Evolutionary conservation across 2,888 invertebrate species (phyloP), one percentile per base, ranked within the genome.

Genomic region (Cosmia pyralina): DNA sequence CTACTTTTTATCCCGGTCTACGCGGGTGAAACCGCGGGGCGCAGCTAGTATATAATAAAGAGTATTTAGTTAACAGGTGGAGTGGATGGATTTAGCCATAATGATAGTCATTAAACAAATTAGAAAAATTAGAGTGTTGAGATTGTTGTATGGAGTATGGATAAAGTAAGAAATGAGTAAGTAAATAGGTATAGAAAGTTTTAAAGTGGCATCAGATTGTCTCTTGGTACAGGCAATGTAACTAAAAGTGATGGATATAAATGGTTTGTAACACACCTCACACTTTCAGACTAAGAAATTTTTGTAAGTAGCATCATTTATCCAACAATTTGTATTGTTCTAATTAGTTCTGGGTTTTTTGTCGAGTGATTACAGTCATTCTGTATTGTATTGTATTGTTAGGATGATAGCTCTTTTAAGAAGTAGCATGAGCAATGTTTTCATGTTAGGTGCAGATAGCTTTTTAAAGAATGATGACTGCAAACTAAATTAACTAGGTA

Each of bases 301-400:
- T 44, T 5, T 53, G n/a, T 28, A 28, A 28, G 28, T 28, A 46
- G 8, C 15, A 44, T 44, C 2, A 57, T 69, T 57, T 19, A 57
- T 19, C 17, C 10, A n/a, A 17, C 34, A 38, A 46, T 72, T 55
- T 50, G n/a, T 44, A 48, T 57, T 48, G 15, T 4, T 34, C 17
- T 59, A n/a, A 66, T 44, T 60, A 15, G 11, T 48, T 66, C 19
- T 60, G 41, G 44, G 44, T 22, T 60, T 55, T 46, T 63, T 57
- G 22, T 10, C 8, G 17, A 58, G 13, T 74, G 13, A 53, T 75
- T 19, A 44, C 13, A 41, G 22, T 7, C 5, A 53, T 28, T 57
- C 8, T 34, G 4, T 48, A 52, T 55, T 55, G 10, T 55, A 46
- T 52, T 48, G 15, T n/a, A 38, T 4, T 4, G 2, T 28, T 38